Conservation (phyloP, 2,113 vertebrate genomes). For the Embiotoca jacksoni region DNA sequence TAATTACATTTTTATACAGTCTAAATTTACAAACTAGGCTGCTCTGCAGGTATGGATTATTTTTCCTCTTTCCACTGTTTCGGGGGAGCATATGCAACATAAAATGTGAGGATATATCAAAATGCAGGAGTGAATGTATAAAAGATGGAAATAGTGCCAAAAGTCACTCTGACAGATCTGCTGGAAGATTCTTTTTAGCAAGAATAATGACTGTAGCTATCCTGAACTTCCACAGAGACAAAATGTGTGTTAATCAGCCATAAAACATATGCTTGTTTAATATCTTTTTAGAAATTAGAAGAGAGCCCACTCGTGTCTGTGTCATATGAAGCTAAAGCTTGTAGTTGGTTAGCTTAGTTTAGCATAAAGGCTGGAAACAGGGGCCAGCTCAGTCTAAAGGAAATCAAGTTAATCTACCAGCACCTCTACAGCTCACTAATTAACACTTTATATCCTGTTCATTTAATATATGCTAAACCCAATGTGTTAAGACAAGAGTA, state of each 20-base stretch:
- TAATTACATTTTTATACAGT: slow-evolving; percentile 63
- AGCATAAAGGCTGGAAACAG: too few relatives aligned
- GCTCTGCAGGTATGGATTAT: slow-evolving; percentile 36
- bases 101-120: slow-evolving; percentile 36
- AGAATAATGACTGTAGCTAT: slow-evolving; percentile 7
- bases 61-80: slow-evolving; percentile 21
- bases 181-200: not conserved
- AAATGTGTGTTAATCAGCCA: too few relatives aligned
- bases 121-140: slow-evolving; percentile 8
- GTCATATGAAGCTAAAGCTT: not conserved
- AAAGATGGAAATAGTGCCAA: slow-evolving; percentile 13
- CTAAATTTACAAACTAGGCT: slow-evolving; percentile 49
- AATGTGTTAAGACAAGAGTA: too few relatives aligned
- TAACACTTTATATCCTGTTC: too few relatives aligned
- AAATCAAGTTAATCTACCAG: too few relatives aligned
- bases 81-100: slow-evolving; percentile 34
- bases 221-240: not conserved
- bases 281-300: too few relatives aligned
- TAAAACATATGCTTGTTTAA: not conserved
- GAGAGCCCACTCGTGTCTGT: not conserved
- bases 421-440: too few relatives aligned
- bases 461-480: too few relatives aligned
- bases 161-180: not conserved
- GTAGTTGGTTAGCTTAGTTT: not conserved
- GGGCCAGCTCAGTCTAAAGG: too few relatives aligned